Evolutionary conservation across 2,113 vertebrate genomes (phyloP).

Genomic region (Mellivora capensis): DNA sequence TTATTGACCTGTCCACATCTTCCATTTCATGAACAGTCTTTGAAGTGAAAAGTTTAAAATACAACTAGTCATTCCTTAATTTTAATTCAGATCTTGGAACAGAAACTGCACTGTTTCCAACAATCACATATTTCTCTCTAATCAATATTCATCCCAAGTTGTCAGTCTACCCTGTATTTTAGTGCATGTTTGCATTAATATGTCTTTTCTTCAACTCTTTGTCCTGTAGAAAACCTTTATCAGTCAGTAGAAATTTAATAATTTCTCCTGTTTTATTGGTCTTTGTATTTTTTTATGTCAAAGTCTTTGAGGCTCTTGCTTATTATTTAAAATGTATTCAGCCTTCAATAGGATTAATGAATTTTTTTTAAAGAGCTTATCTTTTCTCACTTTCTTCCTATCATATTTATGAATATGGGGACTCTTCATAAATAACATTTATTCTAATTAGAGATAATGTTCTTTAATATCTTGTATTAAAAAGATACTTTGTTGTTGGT

Average conservation of each 20-base stretch:
- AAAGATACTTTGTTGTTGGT: not conserved
- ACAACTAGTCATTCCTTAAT: conserved; percentile 32
- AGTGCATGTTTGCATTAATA: not conserved
- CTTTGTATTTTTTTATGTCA: not conserved
- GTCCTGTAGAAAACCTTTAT: not conserved
- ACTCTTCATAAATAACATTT: not conserved
- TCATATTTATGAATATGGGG: not conserved
- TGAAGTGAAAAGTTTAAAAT: conserved; percentile 49
- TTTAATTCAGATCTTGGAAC: conserved; percentile 50
- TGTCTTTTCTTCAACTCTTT: conserved; percentile 8
- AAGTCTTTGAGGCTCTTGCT: not conserved
- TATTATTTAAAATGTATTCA: not conserved
- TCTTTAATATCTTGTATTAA: not conserved
- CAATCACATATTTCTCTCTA: conserved; percentile 24
- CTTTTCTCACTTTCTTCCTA: not conserved
- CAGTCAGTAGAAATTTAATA: not conserved
- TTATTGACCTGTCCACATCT: conserved; percentile 48
- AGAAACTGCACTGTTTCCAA: conserved; percentile 31
- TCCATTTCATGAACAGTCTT: conserved; percentile 46
- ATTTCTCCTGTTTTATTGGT: not conserved
- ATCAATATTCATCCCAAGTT: conserved; percentile 48
- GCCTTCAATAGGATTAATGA: not conserved
- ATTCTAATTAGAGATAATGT: not conserved
- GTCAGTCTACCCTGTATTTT: not conserved
- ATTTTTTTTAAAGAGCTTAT: not conserved